Conservation (phyloP, 2,888 invertebrate species). For the Panzeria rudis region DNA sequence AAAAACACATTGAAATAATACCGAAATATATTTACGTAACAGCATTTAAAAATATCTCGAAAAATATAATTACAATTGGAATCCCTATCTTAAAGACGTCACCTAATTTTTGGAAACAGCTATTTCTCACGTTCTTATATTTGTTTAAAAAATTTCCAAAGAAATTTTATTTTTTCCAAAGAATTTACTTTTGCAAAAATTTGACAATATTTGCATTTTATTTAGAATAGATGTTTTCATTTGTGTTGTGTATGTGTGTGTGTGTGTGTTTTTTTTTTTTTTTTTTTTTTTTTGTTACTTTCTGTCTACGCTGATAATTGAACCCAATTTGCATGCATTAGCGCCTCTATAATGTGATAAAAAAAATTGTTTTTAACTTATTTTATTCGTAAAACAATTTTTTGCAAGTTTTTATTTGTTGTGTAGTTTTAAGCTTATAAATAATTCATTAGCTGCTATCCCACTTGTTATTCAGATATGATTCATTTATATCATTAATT, state of each 20-base stretch:
- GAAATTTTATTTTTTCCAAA: not conserved
- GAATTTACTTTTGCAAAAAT: not conserved
- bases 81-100: not conserved
- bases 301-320: slow-evolving; percentile 73
- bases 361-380: slow-evolving; percentile 4
- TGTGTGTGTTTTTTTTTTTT: not conserved
- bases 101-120: not conserved
- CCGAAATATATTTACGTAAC: too few species aligned
- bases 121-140: not conserved
- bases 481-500: slow-evolving; percentile 57
- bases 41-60: too few species aligned
- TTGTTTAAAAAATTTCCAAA: not conserved
- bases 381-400: slow-evolving; percentile 45
- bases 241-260: not conserved
- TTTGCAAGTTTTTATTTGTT: slow-evolving; percentile 33
- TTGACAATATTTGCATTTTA: slow-evolving; percentile 17
- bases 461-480: slow-evolving; percentile 59
- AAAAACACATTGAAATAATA: too few species aligned
- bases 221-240: not conserved
- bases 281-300: not conserved
- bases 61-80: too few species aligned
- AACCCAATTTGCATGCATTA: slow-evolving; percentile 79
- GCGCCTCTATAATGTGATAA: slow-evolving; percentile 70
- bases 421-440: slow-evolving; percentile 62
- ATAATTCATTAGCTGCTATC: slow-evolving; percentile 65